These are phyloP conservation scores for Gnathonemus longibarbis DNA, from an alignment of 2,113 vertebrate species.

Conservation along the genomic window DNA sequence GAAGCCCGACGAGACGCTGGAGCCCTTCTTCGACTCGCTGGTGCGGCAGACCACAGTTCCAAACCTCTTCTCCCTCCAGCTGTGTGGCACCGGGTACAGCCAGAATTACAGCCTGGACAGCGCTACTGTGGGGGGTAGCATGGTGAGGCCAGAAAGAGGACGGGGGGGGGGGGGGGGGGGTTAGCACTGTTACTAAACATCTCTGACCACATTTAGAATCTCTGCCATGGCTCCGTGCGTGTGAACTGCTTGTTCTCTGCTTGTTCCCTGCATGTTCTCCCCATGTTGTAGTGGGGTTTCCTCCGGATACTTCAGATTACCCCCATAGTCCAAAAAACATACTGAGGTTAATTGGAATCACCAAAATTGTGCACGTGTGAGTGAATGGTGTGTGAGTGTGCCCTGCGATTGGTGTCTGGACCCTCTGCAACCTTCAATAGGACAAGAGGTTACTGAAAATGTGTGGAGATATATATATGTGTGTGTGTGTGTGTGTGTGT, in stretches of 20 bases:
- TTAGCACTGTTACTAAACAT: not conserved
- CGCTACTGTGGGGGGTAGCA: slow-evolving; percentile 89
- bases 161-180: not conserved
- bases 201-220: no score
- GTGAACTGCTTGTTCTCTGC: no score
- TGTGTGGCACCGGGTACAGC: slow-evolving; percentile 83
- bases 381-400: not conserved
- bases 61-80: slow-evolving; percentile 92
- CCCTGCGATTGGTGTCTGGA: not conserved
- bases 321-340: no score
- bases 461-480: slow-evolving; percentile 39
- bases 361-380: not conserved
- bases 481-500: no score
- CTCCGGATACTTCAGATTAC: no score
- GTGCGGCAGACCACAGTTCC: slow-evolving; percentile 85
- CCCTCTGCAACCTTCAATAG: not conserved
- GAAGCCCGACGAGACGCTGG: slow-evolving; percentile 85
- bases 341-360: no score
- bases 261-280: no score
- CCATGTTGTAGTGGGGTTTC: no score
- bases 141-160: slow-evolving; percentile 64
- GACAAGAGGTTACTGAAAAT: not conserved
- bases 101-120: slow-evolving; percentile 77
- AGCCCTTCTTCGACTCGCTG: slow-evolving; percentile 95
- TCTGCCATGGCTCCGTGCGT: no score